phyloP scores from a whole-genome alignment of 2,797 vertebrate species.

The Carapus acus region DNA sequence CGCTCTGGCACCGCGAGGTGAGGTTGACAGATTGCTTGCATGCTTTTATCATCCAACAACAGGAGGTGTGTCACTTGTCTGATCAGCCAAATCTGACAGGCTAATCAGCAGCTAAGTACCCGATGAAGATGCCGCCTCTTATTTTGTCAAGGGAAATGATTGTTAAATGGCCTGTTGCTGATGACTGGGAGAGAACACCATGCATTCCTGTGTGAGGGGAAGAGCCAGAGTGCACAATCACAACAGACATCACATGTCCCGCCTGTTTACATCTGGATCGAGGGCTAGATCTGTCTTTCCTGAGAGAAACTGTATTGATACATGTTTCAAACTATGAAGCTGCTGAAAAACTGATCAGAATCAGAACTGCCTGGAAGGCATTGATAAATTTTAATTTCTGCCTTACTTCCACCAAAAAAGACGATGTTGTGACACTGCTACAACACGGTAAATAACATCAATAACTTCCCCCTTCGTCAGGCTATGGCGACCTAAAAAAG shows the following conservation, averaged over 20 bases:
- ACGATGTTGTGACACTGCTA: too few species aligned
- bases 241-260: constrained; percentile 59
- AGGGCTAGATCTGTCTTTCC: constrained; percentile 58
- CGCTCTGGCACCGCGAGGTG: constrained; percentile 15
- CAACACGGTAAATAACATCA: not conserved
- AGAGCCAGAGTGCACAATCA: constrained; percentile 43
- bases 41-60: constrained; percentile 31
- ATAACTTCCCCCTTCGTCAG: not conserved
- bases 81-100: constrained; percentile 14
- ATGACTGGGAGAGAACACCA: constrained; percentile 53
- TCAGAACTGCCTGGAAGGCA: constrained; percentile 2
- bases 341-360: not conserved
- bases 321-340: constrained; percentile 37
- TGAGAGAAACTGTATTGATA: constrained; percentile 53
- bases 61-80: too few species aligned
- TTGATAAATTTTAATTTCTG: constrained; percentile 4
- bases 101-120: constrained; percentile 28
- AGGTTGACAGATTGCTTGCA: constrained; percentile 26
- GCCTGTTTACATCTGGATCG: constrained; percentile 53
- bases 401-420: constrained; percentile 2
- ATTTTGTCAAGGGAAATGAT: constrained; percentile 37
- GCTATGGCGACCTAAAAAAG: not conserved
- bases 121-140: constrained; percentile 2
- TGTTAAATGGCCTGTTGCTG: constrained; percentile 47
- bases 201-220: constrained; percentile 42